A percentile compares a stretch with the other conserved stretches of the same genome.
Evolutionary conservation across 2,888 invertebrate genomes (phyloP).

Genomic region (Sacculina carcini): DNA sequence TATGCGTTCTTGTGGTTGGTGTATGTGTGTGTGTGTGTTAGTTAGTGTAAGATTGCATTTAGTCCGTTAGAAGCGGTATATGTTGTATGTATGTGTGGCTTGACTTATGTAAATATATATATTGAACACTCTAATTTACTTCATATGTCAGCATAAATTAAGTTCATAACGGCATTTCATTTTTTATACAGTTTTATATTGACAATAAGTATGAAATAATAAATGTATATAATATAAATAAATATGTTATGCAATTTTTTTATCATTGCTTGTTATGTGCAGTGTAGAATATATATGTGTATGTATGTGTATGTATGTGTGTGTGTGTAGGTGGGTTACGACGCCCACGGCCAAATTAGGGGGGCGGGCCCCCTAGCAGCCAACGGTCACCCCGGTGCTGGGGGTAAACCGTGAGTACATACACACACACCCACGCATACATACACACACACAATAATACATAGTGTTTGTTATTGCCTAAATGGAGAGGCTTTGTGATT

Average conservation of each 20-base stretch:
- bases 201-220: no score
- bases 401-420: conserved; percentile 11
- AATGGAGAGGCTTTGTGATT: neutral
- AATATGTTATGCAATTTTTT: no score
- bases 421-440: conserved; percentile 1
- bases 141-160: no score
- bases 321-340: neutral
- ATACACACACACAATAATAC: neutral
- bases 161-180: no score
- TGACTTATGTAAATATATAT: conserved; percentile 2
- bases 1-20: no score
- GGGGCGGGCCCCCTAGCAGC: conserved; percentile 10
- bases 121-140: no score
- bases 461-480: neutral
- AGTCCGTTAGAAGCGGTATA: no score
- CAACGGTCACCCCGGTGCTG: conserved; percentile 11
- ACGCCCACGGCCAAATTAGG: conserved; percentile 9
- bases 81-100: neutral
- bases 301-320: conserved; percentile 1
- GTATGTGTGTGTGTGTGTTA: no score
- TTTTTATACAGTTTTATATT: no score
- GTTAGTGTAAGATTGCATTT: no score
- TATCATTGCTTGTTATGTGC: no score
- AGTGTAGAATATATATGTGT: conserved; percentile 5
- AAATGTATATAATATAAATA: no score